Evolutionary conservation across 2,888 invertebrate genomes (phyloP).

Genomic region (Polylopha cassiicola): DNA sequence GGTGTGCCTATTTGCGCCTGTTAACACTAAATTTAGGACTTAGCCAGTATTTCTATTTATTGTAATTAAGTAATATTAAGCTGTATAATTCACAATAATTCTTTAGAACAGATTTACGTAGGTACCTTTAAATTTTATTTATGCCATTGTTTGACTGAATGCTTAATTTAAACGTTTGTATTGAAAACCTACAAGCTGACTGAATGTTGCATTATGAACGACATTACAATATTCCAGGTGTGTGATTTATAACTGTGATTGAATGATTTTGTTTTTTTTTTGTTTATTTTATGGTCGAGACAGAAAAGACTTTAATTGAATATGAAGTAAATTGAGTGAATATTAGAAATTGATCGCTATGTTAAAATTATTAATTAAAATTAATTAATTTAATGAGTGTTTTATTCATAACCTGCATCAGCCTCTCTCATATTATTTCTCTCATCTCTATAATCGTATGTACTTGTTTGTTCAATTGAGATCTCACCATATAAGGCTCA

Average conservation of each 20-base stretch:
- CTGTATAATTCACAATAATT: conserved; percentile 14
- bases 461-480: too few species aligned
- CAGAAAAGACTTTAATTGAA: conserved; percentile 10
- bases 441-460: too few species aligned
- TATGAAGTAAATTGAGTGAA: conserved; percentile 18
- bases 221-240: conserved; percentile 31
- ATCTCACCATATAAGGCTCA: too few species aligned
- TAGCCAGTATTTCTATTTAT: conserved; percentile 39
- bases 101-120: not conserved
- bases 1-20: conserved; percentile 18
- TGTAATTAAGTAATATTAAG: conserved; percentile 25
- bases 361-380: conserved; percentile 22
- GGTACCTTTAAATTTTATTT: conserved; percentile 9
- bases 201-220: conserved; percentile 32
- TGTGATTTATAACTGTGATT: conserved; percentile 34
- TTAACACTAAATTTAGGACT: conserved; percentile 24
- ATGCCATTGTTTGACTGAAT: conserved; percentile 49
- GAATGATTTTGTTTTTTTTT: conserved; percentile 20
- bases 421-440: too few species aligned
- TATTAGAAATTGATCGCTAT: conserved; percentile 18
- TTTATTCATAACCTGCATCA: conserved; percentile 29
- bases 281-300: conserved; percentile 19
- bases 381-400: too few species aligned
- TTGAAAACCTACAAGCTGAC: conserved; percentile 19
- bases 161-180: conserved; percentile 29